Evolutionary conservation across 2,888 invertebrate genomes (phyloP).

Genomic region (Hedya salicella): DNA sequence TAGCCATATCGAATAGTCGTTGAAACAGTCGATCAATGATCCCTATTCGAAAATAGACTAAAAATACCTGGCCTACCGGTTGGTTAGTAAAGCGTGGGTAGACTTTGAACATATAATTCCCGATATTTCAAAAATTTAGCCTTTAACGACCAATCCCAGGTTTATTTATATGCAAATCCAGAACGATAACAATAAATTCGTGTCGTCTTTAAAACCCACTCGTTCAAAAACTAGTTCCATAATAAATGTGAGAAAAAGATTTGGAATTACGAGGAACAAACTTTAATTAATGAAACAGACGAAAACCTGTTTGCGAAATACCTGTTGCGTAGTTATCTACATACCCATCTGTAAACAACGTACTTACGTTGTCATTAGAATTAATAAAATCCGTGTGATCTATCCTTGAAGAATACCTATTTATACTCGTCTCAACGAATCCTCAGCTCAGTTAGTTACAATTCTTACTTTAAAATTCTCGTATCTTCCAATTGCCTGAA

Average conservation of each 20-base stretch:
- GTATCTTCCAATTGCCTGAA: no score
- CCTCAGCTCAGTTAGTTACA: no score
- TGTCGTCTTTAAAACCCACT: conserved; percentile 26
- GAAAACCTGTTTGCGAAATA: conserved; percentile 34
- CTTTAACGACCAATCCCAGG: conserved; percentile 7
- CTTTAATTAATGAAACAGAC: conserved; percentile 14
- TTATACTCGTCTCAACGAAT: no score
- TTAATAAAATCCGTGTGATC: neutral
- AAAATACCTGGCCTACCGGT: conserved; percentile 10
- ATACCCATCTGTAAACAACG: neutral
- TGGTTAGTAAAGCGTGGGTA: conserved; percentile 6
- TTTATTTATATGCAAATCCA: conserved; percentile 33
- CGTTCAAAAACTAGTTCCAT: conserved; percentile 38
- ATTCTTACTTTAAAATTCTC: no score
- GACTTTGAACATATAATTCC: conserved; percentile 6
- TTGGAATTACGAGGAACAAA: conserved; percentile 18
- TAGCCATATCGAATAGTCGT: neutral
- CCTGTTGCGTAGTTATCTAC: conserved; percentile 11
- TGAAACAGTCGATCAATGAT: neutral
- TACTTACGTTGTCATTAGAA: conserved; percentile 6
- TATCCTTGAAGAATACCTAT: conserved; percentile 3
- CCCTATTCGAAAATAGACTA: conserved; percentile 8
- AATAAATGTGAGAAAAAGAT: conserved; percentile 46
- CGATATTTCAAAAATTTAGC: neutral
- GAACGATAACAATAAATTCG: conserved; percentile 31